Evolutionary conservation across 2,113 vertebrate species (phyloP).

Genomic region (Mastomys coucha): DNA sequence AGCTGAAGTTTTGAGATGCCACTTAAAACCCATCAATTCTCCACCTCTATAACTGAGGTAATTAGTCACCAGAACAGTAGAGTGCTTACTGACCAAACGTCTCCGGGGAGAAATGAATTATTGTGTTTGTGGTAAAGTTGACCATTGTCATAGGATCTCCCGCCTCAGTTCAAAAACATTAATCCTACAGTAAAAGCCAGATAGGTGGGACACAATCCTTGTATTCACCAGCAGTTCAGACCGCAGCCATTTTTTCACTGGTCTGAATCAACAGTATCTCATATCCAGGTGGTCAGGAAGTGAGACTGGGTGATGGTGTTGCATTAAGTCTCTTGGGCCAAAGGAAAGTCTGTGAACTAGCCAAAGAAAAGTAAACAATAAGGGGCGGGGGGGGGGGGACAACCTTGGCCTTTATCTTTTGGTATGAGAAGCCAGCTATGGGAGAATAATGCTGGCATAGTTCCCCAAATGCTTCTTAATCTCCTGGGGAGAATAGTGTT

Average conservation of each 20-base stretch:
- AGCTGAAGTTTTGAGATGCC: background rate
- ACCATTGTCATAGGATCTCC: constrained; percentile 37
- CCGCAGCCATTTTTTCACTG: background rate
- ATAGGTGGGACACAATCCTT: background rate
- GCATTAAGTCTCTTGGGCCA: constrained; percentile 8
- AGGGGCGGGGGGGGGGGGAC: background rate
- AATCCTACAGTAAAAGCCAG: constrained; percentile 51
- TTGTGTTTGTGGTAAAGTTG: background rate
- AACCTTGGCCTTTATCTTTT: background rate
- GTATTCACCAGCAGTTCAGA: constrained; percentile 25
- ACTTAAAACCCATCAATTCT: constrained; percentile 64
- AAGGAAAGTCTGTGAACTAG: constrained; percentile 49
- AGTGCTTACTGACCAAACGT: background rate
- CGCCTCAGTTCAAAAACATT: constrained; percentile 29
- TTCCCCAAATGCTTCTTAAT: constrained; percentile 38
- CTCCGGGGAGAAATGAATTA: constrained; percentile 52
- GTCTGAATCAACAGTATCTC: constrained; percentile 50
- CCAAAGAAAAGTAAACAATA: constrained; percentile 46
- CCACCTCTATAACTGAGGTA: constrained; percentile 60
- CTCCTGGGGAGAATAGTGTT: background rate
- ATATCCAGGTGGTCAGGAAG: background rate
- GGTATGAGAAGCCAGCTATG: background rate
- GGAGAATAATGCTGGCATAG: background rate
- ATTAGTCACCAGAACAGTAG: constrained; percentile 56
- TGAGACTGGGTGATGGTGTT: background rate